Percentiles rank a stretch among this genome's conserved stretches.
phyloP scores from a whole-genome alignment of 2,797 vertebrate genomes.

The Tympanoctomys barrerae region DNA sequence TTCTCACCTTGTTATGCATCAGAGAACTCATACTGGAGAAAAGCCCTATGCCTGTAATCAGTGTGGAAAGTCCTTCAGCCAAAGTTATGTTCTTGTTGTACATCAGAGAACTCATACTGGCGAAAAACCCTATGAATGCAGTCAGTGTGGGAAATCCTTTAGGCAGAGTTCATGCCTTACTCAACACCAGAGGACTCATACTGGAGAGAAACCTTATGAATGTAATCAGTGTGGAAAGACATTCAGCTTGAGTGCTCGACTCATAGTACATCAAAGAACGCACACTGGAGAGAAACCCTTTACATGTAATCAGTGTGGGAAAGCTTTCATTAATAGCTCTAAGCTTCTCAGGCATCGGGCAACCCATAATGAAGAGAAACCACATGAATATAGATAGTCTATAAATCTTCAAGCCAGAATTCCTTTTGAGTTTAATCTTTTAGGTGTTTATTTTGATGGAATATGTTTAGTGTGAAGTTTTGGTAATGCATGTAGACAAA shows the following conservation, averaged over 20 bases:
- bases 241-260: conserved; percentile 81
- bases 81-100: conserved; percentile 80
- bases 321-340: conserved; percentile 82
- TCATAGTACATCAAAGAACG: conserved; percentile 83
- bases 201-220: conserved; percentile 81
- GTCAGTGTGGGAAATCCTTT: conserved; percentile 81
- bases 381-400: conserved; percentile 61
- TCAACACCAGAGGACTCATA: conserved; percentile 83
- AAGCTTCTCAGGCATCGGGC: conserved; percentile 80
- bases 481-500: not conserved
- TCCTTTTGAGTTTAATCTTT: not conserved
- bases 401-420: not conserved
- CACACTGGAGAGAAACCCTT: conserved; percentile 85
- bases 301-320: conserved; percentile 78
- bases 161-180: conserved; percentile 82
- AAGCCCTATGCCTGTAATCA: conserved; percentile 81
- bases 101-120: conserved; percentile 82
- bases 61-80: conserved; percentile 83
- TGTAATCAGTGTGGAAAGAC: conserved; percentile 82
- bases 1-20: conserved; percentile 81
- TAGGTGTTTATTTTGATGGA: not conserved
- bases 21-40: conserved; percentile 81
- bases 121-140: conserved; percentile 82
- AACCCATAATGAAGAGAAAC: conserved; percentile 78
- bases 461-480: not conserved